phyloP scores from a whole-genome alignment of 2,888 invertebrate species.

The Ferdinandea cuprea region DNA sequence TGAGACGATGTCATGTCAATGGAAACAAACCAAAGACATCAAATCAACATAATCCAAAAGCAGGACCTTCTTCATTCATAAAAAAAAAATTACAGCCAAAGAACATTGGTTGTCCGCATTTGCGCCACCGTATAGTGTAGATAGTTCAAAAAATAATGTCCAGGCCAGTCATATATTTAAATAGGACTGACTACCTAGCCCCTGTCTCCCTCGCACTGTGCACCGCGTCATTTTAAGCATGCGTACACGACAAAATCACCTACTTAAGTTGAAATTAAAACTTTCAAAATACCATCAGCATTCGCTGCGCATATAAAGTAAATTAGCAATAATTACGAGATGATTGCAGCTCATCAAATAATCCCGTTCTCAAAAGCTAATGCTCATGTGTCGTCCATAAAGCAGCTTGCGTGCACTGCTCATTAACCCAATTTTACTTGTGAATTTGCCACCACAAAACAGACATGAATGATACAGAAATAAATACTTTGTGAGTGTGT shows the following conservation, averaged over 20 bases:
- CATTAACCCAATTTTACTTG: constrained; percentile 52
- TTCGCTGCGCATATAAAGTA: constrained; percentile 2
- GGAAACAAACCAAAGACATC: too few species aligned
- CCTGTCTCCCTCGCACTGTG: too few species aligned
- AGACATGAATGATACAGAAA: constrained; percentile 12
- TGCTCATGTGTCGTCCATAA: background rate
- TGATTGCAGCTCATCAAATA: constrained; percentile 29
- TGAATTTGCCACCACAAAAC: constrained; percentile 9
- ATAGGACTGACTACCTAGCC: too few species aligned
- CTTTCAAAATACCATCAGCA: background rate
- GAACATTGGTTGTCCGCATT: too few species aligned
- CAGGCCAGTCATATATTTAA: too few species aligned
- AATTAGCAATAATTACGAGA: constrained; percentile 55
- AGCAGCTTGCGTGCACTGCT: constrained; percentile 25
- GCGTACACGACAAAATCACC: background rate
- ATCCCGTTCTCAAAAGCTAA: constrained; percentile 33
- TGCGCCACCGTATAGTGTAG: too few species aligned
- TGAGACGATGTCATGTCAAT: too few species aligned
- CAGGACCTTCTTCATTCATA: too few species aligned
- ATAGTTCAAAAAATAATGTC: too few species aligned
- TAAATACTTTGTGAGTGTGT: constrained; percentile 20
- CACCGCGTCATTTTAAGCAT: too few species aligned
- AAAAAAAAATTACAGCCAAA: too few species aligned
- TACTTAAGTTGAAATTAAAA: constrained; percentile 25
- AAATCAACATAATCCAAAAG: too few species aligned